Conservation (phyloP, 2,888 invertebrate genomes). For the Pollenia amentaria region DNA sequence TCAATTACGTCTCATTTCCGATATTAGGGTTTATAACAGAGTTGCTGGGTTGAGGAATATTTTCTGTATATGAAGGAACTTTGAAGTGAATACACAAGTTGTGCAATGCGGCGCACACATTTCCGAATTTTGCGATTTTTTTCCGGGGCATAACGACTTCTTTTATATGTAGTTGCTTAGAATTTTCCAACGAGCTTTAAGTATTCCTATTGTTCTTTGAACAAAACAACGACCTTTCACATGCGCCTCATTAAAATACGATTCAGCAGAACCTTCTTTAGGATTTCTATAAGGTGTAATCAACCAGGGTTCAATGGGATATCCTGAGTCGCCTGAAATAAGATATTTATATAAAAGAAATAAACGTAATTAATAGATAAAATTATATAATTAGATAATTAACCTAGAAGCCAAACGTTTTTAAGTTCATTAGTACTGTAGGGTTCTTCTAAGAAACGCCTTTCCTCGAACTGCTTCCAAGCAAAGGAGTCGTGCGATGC, state of each 20-base stretch:
- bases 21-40: background rate
- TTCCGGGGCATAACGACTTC: conserved; percentile 46
- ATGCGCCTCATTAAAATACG: conserved; percentile 48
- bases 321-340: conserved; percentile 32
- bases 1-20: background rate
- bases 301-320: conserved; percentile 41
- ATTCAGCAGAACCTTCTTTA: conserved; percentile 25
- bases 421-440: conserved; percentile 19
- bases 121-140: conserved; percentile 40
- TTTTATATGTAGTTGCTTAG: conserved; percentile 52
- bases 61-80: conserved; percentile 34
- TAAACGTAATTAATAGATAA: background rate
- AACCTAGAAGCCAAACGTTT: conserved; percentile 28
- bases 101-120: conserved; percentile 36
- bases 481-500: conserved; percentile 26
- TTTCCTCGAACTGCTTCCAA: conserved; percentile 41
- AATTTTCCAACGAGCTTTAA: conserved; percentile 61
- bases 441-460: conserved; percentile 5
- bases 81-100: conserved; percentile 41
- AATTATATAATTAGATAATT: background rate
- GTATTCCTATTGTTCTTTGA: conserved; percentile 55
- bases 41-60: conserved; percentile 10
- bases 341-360: conserved; percentile 6
- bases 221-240: conserved; percentile 51
- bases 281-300: conserved; percentile 53